These are phyloP conservation scores for Orycteropus afer DNA, from an alignment of 2,113 vertebrate genomes.

Conservation along the genomic window DNA sequence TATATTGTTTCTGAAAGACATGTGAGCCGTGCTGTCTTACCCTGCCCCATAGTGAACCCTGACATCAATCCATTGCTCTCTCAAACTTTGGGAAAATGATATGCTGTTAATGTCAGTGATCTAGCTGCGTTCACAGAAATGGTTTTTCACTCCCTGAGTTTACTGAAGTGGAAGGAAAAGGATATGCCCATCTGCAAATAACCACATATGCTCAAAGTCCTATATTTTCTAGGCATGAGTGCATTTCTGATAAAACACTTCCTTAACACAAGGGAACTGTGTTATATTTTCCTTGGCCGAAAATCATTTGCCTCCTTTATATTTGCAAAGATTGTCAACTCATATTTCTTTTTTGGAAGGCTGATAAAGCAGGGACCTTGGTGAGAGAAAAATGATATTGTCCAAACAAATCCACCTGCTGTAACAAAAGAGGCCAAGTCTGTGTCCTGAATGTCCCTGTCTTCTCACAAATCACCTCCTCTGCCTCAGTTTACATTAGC, in stretches of 20 bases:
- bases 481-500: neutral
- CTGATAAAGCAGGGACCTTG: neutral
- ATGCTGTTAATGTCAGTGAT: slow-evolving; percentile 29
- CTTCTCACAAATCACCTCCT: neutral
- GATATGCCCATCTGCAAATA: slow-evolving; percentile 34
- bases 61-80: slow-evolving; percentile 71
- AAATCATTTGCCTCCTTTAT: neutral
- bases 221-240: slow-evolving; percentile 5
- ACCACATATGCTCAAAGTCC: neutral
- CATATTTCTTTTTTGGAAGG: neutral
- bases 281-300: neutral
- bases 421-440: neutral
- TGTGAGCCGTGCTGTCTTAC: slow-evolving; percentile 28
- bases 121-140: slow-evolving; percentile 28
- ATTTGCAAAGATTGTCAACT: slow-evolving; percentile 39
- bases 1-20: slow-evolving; percentile 71
- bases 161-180: slow-evolving; percentile 50
- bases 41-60: slow-evolving; percentile 56
- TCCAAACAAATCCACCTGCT: neutral
- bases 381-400: neutral
- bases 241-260: slow-evolving; percentile 8
- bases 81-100: slow-evolving; percentile 67
- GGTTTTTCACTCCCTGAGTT: slow-evolving; percentile 43
- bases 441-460: rapidly evolving
- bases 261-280: slow-evolving; percentile 4